Evolutionary conservation across 1,140 invertebrate species (phyloP).

Genomic region (Cotesia vestalis): DNA sequence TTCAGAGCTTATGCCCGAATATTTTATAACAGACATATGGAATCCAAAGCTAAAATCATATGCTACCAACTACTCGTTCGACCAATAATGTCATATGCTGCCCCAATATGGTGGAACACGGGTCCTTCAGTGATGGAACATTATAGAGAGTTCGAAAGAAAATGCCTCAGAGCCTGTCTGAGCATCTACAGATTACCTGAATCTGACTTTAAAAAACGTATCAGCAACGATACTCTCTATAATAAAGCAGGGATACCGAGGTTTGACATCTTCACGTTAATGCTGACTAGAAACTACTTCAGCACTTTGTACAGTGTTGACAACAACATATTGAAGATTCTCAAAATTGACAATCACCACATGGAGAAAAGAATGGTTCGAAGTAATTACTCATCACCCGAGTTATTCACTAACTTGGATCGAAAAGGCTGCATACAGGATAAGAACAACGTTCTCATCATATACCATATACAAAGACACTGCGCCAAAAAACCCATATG

Average conservation of each 20-base stretch:
- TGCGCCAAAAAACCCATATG: not conserved
- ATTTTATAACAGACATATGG: slow-evolving; percentile 12
- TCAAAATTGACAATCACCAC: too few species aligned
- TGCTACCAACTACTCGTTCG: slow-evolving; percentile 13
- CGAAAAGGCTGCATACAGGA: not conserved
- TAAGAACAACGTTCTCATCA: not conserved
- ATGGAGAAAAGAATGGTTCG: not conserved
- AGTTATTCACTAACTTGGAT: not conserved
- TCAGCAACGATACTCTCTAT: slow-evolving; percentile 10
- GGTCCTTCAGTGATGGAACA: not conserved
- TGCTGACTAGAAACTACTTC: slow-evolving; percentile 20
- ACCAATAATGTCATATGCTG: slow-evolving; percentile 23
- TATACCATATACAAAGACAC: slow-evolving; percentile 9
- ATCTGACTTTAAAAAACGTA: not conserved
- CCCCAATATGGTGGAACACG: slow-evolving; percentile 24
- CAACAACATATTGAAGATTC: too few species aligned
- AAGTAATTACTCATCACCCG: not conserved
- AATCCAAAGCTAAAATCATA: slow-evolving; percentile 11
- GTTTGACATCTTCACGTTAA: slow-evolving; percentile 10
- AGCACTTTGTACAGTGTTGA: not conserved
- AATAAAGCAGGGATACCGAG: slow-evolving; percentile 11
- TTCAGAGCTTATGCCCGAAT: not conserved
- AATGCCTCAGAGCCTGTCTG: slow-evolving; percentile 17
- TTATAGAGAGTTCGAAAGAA: slow-evolving; percentile 11
- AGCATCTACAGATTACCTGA: not conserved